Base-by-base conservation (phyloP, 2,113 vertebrate species). In the Pluvianellus socialis region DNA sequence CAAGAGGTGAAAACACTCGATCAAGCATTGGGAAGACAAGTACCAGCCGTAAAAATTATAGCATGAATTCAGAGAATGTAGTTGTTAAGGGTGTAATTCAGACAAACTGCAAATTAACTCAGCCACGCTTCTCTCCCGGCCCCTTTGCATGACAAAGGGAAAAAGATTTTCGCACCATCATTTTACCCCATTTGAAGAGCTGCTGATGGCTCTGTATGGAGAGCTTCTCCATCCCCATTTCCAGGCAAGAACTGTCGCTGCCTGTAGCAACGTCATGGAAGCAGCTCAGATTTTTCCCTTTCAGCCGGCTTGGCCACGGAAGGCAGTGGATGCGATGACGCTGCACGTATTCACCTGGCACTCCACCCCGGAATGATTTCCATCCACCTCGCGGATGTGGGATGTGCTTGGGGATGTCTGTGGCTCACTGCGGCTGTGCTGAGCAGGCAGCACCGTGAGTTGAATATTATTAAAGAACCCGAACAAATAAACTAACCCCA, bases 321-420 rank as follows among this genome's bases (percentile, higher is more conserved):
- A 76, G 53, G 47, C 74, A 66, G 20, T 0, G 10, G 11, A 18
- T 22, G 30, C 35, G 66, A 1, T 30, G 23, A 61, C 0, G 0
- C 32, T 47, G 50, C 38, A 6, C 9, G 26, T 16, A 19, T 35
- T 80, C 3, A 3, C 40, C 71, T 59, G 72, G 53, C 68, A 13
- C 32, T 14, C 58, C 32, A 58, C 10, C 3, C 24, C 7, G 1
- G 33, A 14, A 76, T 67, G 27, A 33, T 53, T 90, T 87, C 62
- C 7, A 5, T 26, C 22, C 44, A 40, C 4, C 21, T 9, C 44
- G 35, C 50, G 63, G 17, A 15, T 55, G 11, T 7, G 21, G 33
- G 22, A 1, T 3, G 44, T 30, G 12, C 50, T 58, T 1, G 0
- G 30, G 58, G 53, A 18, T 20, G 15, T 15, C 5, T 27, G 62